Percentiles rank a stretch among this genome's conserved stretches.
Conservation (phyloP, 2,888 invertebrate species). For the Endomychus coccineus region DNA sequence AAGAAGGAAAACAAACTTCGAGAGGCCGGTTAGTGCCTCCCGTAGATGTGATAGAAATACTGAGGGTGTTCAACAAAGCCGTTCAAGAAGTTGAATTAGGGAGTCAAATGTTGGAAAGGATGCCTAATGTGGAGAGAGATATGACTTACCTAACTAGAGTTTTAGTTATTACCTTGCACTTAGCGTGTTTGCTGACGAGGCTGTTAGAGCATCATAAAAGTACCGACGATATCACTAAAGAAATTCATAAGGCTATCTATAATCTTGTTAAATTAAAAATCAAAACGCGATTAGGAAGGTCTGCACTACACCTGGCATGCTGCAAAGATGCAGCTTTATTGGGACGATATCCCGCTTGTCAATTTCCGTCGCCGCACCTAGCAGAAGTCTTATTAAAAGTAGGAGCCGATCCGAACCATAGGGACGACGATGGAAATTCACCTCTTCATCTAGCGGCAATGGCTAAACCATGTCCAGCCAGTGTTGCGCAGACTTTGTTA, state of each 20-base stretch:
- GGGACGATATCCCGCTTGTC: slow-evolving; percentile 61
- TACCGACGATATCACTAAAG: slow-evolving; percentile 43
- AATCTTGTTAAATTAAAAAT: slow-evolving; percentile 66
- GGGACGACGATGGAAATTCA: slow-evolving; percentile 79
- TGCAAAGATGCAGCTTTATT: slow-evolving; percentile 65
- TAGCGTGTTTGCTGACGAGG: slow-evolving; percentile 69
- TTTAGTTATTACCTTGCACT: slow-evolving; percentile 76
- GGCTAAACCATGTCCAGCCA: slow-evolving; percentile 61
- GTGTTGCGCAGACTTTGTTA: slow-evolving; percentile 65
- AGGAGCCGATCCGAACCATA: slow-evolving; percentile 75
- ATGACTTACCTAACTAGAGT: slow-evolving; percentile 74
- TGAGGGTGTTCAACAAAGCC: slow-evolving; percentile 75
- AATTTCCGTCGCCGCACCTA: slow-evolving; percentile 62
- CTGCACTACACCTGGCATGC: slow-evolving; percentile 77
- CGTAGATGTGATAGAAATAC: slow-evolving; percentile 73
- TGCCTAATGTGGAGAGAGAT: slow-evolving; percentile 62
- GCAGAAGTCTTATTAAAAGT: slow-evolving; percentile 46
- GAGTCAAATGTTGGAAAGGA: slow-evolving; percentile 51
- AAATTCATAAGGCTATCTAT: slow-evolving; percentile 68
- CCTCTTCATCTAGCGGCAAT: slow-evolving; percentile 80
- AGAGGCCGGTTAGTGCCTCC: slow-evolving; percentile 55
- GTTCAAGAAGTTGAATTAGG: slow-evolving; percentile 67
- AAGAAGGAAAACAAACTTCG: slow-evolving; percentile 59
- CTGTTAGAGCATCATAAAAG: slow-evolving; percentile 46
- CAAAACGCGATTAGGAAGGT: slow-evolving; percentile 55